These are phyloP conservation scores for Acanthornis magna DNA, from an alignment of 2,797 vertebrate genomes.

Conservation along the genomic window DNA sequence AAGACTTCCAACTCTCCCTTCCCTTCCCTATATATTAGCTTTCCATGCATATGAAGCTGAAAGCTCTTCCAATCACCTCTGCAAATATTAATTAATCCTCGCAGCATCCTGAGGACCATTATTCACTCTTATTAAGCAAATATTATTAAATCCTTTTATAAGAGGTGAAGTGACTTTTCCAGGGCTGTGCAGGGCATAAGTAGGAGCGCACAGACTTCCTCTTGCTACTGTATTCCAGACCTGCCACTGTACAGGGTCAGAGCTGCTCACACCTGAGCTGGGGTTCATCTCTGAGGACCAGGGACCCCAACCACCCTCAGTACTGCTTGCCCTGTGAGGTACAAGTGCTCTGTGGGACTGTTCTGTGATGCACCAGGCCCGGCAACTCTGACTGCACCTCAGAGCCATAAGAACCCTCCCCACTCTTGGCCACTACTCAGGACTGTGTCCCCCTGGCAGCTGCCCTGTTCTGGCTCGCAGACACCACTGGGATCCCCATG, in stretches of 20 bases:
- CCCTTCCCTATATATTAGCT: not conserved
- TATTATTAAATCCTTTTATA: constrained; percentile 46
- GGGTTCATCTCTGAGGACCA: not conserved
- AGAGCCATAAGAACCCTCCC: not conserved
- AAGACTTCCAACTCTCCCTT: not conserved
- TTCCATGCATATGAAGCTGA: not conserved
- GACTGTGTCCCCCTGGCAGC: not conserved
- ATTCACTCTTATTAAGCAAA: constrained; percentile 49
- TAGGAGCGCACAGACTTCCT: not conserved
- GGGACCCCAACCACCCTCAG: not conserved
- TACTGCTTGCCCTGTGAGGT: accelerated
- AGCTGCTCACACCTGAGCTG: not conserved
- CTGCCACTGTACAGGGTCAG: not conserved
- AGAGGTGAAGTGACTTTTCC: not conserved
- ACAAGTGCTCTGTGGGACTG: not conserved
- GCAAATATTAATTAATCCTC: constrained; percentile 46
- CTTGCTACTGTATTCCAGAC: not conserved
- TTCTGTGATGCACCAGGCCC: no score
- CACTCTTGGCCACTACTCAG: not conserved
- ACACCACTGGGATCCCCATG: not conserved
- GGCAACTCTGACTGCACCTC: not conserved
- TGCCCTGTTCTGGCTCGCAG: not conserved
- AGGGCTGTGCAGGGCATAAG: not conserved
- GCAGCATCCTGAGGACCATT: constrained; percentile 11
- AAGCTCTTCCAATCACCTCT: constrained; percentile 43